Conservation (phyloP, 2,797 vertebrate genomes). For the Tapirus indicus region DNA sequence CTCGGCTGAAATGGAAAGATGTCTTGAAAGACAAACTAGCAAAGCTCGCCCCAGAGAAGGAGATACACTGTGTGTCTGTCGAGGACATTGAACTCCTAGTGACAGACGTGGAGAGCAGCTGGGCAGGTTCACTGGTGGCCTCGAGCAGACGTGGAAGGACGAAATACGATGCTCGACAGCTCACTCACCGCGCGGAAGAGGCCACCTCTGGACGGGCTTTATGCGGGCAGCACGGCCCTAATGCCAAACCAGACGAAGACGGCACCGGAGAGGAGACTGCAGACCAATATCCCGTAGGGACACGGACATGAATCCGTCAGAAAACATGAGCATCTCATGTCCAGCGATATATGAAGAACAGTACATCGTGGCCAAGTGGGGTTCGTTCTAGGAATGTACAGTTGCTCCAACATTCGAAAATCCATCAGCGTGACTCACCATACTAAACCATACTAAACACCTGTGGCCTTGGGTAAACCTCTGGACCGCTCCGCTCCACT, state of each 20-base stretch:
- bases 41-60: neutral
- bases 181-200: rapidly evolving
- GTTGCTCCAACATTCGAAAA: neutral
- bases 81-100: neutral
- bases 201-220: neutral
- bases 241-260: too few relatives aligned
- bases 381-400: neutral
- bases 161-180: neutral
- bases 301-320: neutral
- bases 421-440: neutral
- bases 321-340: rapidly evolving
- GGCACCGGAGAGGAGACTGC: neutral
- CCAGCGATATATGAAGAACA: too few relatives aligned
- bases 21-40: neutral
- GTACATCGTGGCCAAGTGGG: neutral
- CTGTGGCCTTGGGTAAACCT: neutral
- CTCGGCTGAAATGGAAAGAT: neutral
- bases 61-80: neutral
- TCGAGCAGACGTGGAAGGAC: neutral
- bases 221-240: neutral
- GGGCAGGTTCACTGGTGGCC: neutral
- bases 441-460: neutral
- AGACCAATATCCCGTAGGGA: rapidly evolving
- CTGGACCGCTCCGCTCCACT: rapidly evolving
- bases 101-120: neutral